phyloP scores from a whole-genome alignment of 1,140 invertebrate species.

The Maconellicoccus hirsutus region DNA sequence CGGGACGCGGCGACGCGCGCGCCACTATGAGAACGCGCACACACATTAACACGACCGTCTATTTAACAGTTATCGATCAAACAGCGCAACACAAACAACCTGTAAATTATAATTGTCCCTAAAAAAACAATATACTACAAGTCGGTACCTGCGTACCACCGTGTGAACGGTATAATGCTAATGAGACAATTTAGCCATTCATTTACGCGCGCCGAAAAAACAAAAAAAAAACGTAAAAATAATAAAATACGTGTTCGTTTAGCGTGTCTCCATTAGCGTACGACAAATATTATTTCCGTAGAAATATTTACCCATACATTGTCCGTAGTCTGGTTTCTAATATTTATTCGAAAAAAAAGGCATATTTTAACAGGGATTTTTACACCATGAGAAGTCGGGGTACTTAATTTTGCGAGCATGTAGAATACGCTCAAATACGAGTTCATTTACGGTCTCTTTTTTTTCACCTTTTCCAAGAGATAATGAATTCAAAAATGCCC shows the following conservation, averaged over 20 bases:
- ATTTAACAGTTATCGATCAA: background rate
- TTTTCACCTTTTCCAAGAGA: too few relatives aligned
- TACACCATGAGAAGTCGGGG: too few relatives aligned
- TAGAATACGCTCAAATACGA: too few relatives aligned
- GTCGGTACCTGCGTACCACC: background rate
- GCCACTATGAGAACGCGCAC: background rate
- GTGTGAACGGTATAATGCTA: conserved; percentile 3
- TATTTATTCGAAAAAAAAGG: too few relatives aligned
- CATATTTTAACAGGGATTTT: too few relatives aligned
- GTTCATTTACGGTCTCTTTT: too few relatives aligned
- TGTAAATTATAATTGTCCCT: background rate
- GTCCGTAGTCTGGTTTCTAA: too few relatives aligned
- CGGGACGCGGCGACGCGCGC: too few relatives aligned
- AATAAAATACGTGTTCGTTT: background rate
- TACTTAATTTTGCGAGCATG: too few relatives aligned
- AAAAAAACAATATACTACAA: background rate
- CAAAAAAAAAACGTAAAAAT: too few relatives aligned
- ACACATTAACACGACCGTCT: background rate
- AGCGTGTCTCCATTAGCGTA: conserved; percentile 4
- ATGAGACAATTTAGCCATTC: background rate
- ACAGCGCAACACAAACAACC: background rate
- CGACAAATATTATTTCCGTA: background rate
- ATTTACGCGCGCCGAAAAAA: background rate
- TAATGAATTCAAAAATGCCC: too few relatives aligned
- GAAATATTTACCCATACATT: background rate